Evolutionary conservation across 1,140 invertebrate genomes (phyloP).

Genomic region (Lasioglossum baleicum): DNA sequence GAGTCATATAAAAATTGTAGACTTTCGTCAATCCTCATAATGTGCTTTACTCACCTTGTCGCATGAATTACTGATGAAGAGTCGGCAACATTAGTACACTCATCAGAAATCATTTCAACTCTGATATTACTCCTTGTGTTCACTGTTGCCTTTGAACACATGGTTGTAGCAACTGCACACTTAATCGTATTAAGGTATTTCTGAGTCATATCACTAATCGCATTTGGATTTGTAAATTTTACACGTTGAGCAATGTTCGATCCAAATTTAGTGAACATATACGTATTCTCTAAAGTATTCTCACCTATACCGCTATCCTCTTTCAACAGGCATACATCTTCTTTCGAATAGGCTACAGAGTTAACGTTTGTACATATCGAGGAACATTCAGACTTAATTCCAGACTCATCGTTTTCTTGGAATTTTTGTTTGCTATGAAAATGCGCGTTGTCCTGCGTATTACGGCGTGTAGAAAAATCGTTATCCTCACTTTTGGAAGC

Average conservation of each 20-base stretch:
- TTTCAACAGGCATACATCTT: neutral
- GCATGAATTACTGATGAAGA: conserved; percentile 32
- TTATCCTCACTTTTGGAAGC: conserved; percentile 59
- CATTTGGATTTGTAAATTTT: conserved; percentile 33
- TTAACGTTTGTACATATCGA: conserved; percentile 57
- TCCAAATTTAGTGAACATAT: conserved; percentile 39
- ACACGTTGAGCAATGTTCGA: conserved; percentile 38
- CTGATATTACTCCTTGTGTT: conserved; percentile 10
- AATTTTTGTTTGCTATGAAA: conserved; percentile 45
- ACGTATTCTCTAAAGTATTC: conserved; percentile 30
- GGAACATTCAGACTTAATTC: conserved; percentile 68
- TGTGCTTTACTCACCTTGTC: conserved; percentile 51
- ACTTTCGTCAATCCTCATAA: conserved; percentile 8
- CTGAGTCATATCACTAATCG: conserved; percentile 32
- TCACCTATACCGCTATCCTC: neutral
- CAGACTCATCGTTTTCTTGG: conserved; percentile 65
- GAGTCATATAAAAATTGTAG: neutral
- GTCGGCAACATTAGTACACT: conserved; percentile 30
- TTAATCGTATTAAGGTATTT: conserved; percentile 51
- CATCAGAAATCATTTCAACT: conserved; percentile 36
- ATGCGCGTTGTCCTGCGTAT: conserved; percentile 13
- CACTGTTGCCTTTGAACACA: conserved; percentile 31
- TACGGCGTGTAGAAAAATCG: conserved; percentile 44
- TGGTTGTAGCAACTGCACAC: conserved; percentile 40
- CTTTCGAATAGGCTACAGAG: conserved; percentile 12